Percentiles rank a stretch among this genome's conserved stretches.
Evolutionary conservation across 2,888 invertebrate species (phyloP).

Genomic region (Serripes groenlandicus): DNA sequence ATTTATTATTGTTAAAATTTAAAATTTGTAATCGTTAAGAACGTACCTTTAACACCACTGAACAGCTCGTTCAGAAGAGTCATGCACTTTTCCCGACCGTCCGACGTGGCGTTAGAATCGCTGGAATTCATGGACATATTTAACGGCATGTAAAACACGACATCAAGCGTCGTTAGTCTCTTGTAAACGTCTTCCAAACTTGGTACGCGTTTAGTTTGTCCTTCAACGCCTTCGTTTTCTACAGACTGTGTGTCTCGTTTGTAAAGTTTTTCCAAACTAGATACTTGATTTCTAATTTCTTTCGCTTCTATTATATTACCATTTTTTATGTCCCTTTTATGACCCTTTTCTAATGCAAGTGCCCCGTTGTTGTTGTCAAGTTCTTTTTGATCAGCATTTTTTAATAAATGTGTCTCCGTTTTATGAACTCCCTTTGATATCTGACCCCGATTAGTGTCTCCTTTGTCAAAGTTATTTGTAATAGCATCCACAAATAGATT

Average conservation of each 20-base stretch:
- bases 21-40: too few relatives aligned
- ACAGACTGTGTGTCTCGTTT: slow-evolving; percentile 4
- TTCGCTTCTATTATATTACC: too few relatives aligned
- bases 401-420: not conserved
- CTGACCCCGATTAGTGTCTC: too few relatives aligned
- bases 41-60: slow-evolving; percentile 1
- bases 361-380: too few relatives aligned
- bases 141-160: slow-evolving; percentile 15
- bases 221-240: not conserved
- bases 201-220: not conserved
- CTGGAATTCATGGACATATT: slow-evolving; percentile 8
- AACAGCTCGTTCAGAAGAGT: not conserved
- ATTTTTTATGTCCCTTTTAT: too few relatives aligned
- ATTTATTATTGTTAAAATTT: too few relatives aligned
- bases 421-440: not conserved
- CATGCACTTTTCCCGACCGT: slow-evolving; percentile 23
- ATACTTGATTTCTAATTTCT: not conserved
- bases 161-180: not conserved
- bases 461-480: too few relatives aligned
- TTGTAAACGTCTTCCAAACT: slow-evolving; percentile 12
- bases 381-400: not conserved
- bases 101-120: slow-evolving; percentile 8
- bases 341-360: too few relatives aligned
- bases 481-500: too few relatives aligned
- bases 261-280: too few relatives aligned